Percentiles rank a stretch among this genome's conserved stretches.
Conservation (phyloP, 2,113 vertebrate genomes). For the Aphyosemion australe region DNA sequence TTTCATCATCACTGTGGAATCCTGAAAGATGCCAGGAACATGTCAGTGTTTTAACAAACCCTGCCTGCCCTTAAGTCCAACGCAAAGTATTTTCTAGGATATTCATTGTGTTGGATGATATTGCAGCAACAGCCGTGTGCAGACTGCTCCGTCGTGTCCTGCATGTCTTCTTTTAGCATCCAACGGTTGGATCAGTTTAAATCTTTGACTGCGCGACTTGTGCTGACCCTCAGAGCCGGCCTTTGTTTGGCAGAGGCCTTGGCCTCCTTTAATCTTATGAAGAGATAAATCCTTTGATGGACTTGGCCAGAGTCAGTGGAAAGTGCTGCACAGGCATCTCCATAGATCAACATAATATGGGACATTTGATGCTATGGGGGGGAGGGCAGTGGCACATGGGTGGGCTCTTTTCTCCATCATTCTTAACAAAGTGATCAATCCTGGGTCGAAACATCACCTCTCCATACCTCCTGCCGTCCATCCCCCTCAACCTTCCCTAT, state of each 20-base stretch:
- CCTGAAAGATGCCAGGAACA: constrained; percentile 69
- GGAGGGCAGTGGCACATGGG: constrained; percentile 62
- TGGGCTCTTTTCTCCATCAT: constrained; percentile 60
- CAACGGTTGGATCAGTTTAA: constrained; percentile 55
- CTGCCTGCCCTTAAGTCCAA: constrained; percentile 47
- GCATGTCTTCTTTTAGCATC: constrained; percentile 20
- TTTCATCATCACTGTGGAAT: constrained; percentile 73
- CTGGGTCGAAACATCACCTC: constrained; percentile 30
- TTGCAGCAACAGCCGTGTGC: constrained; percentile 6
- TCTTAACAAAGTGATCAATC: constrained; percentile 71
- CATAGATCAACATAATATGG: constrained; percentile 79
- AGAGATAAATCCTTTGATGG: constrained; percentile 81
- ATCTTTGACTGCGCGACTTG: constrained; percentile 65
- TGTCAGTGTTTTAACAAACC: constrained; percentile 66
- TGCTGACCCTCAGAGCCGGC: constrained; percentile 70
- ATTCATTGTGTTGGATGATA: constrained; percentile 46
- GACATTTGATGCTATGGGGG: constrained; percentile 74
- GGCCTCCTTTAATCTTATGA: constrained; percentile 80
- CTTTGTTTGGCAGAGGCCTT: constrained; percentile 79
- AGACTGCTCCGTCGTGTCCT: neutral
- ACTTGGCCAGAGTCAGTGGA: constrained; percentile 75
- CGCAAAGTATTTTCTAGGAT: constrained; percentile 59
- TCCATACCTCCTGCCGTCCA: constrained; percentile 22
- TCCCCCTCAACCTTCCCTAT: constrained; percentile 2
- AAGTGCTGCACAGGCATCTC: constrained; percentile 71